Base-by-base conservation (phyloP, 2,113 vertebrate species). In the Scortum barcoo region DNA sequence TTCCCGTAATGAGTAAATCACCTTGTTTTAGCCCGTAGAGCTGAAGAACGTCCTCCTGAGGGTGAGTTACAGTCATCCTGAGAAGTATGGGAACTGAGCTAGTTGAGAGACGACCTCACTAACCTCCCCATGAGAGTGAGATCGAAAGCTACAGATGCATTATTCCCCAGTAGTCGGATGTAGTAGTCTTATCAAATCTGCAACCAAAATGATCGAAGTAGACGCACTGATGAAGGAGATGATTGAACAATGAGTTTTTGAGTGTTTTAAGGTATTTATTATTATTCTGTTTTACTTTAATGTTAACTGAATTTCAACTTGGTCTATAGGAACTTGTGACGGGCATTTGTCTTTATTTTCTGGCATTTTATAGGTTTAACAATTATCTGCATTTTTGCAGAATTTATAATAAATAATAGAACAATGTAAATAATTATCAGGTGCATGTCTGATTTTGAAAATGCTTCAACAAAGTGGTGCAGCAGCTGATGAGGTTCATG, bases 1-100 rank as follows among this genome's bases (percentile, higher is more conserved):
- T 62, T 56, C 28, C 24, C 44, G 30, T 30, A 14, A n/a, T 28
- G 11, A 62, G 46, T 68, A 62, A 69, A 80, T 84, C 33, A 54
- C 62, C 2, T 11, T 40, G n/a, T 56, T 40, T 58, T 3, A 7
- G 16, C 20, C 60, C 51, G 12, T 16, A 24, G 36, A 60, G 3
- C 24, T 42, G 16, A 16, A 30, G 44, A 53, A 14, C 9, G 3
- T 58, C 33, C 53, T 42, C 42, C 61, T 51, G 0, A 60, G 71
- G 51, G 54, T 20, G 22, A 30, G 17, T 60, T 75, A 17, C 19
- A 56, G n/a, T 36, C 26, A 26, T 5, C 13, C 22, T 51, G 42
- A 12, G 61, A 67, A 28, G 14, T 26, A 17, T 24, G 9, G 50
- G n/a, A 38, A 48, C 26, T 57, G 19, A 58, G 17, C 56, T 1